Percentiles rank a stretch among this genome's conserved stretches.
phyloP scores from a whole-genome alignment of 2,113 vertebrate species.

The Fukomys damarensis region DNA sequence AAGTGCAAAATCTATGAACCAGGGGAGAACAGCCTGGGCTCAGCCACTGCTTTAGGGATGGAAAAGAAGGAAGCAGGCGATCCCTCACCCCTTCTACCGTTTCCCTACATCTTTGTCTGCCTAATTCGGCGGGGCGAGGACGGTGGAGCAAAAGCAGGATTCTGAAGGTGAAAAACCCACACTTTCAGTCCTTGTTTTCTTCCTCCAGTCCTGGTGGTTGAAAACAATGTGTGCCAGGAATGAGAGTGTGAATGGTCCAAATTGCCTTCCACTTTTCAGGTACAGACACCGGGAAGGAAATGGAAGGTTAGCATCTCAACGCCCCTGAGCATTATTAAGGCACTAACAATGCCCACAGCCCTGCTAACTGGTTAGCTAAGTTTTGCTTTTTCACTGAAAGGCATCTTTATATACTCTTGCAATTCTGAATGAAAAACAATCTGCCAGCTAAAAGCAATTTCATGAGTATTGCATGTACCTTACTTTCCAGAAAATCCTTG shows the following conservation, averaged over 20 bases:
- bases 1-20: not conserved
- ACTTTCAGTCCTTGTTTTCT: not conserved
- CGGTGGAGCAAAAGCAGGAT: not conserved
- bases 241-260: not conserved
- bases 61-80: no score
- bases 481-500: conserved; percentile 40
- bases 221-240: not conserved
- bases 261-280: not conserved
- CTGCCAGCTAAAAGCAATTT: conserved; percentile 11
- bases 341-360: not conserved
- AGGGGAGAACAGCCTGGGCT: not conserved
- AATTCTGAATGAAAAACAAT: conserved; percentile 44
- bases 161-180: not conserved
- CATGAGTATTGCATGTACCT: not conserved
- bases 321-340: not conserved
- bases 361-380: not conserved
- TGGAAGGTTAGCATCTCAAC: not conserved
- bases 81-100: not conserved
- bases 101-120: not conserved
- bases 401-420: conserved; percentile 46
- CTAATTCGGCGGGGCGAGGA: not conserved
- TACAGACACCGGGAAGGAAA: not conserved
- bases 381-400: conserved; percentile 51
- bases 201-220: not conserved
- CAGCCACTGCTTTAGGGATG: not conserved